Evolutionary conservation across 2,113 vertebrate species (phyloP).

Genomic region (Dolichotis patagonum): DNA sequence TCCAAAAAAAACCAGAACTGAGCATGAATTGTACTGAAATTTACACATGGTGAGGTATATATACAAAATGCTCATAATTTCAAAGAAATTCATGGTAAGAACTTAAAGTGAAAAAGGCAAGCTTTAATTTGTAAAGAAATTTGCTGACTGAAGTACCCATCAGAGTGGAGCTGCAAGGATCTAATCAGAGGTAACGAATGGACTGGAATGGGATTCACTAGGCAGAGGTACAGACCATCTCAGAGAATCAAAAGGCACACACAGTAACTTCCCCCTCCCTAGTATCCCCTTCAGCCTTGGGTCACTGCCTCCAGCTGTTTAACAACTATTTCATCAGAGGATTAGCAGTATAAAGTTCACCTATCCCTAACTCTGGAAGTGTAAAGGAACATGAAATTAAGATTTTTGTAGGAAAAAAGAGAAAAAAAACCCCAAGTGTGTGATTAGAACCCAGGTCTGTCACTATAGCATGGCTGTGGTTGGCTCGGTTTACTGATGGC

Average conservation of each 20-base stretch:
- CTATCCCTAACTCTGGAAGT: too few relatives aligned
- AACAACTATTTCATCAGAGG: not conserved
- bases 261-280: too few relatives aligned
- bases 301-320: not conserved
- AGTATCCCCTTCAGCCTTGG: not conserved
- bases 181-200: not conserved
- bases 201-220: too few relatives aligned
- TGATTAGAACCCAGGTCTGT: not conserved
- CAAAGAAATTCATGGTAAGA: not conserved
- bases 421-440: not conserved
- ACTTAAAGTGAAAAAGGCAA: not conserved
- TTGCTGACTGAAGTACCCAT: accelerated
- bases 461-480: accelerated
- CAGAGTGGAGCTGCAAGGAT: not conserved
- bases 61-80: not conserved
- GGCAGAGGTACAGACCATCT: too few relatives aligned
- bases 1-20: too few relatives aligned
- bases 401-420: not conserved
- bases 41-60: not conserved
- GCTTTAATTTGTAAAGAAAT: not conserved
- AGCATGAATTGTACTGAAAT: not conserved
- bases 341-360: not conserved
- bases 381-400: not conserved
- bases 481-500: not conserved
- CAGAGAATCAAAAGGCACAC: not conserved